Conservation (phyloP, 2,113 vertebrate genomes). For the Pristiophorus japonicus region DNA sequence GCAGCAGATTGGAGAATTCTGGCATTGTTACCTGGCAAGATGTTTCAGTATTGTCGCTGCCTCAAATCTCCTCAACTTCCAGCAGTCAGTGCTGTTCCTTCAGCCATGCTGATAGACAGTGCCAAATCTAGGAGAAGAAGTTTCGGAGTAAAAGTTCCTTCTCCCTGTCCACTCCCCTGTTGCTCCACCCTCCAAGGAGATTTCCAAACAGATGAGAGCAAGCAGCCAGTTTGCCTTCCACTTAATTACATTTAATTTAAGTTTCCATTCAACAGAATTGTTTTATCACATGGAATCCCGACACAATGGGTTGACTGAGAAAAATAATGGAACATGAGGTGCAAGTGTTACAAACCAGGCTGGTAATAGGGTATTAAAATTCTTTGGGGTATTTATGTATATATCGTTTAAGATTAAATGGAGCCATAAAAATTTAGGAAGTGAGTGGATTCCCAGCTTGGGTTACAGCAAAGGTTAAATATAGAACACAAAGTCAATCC, state of each 20-base stretch:
- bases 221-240: not conserved
- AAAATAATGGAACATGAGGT: not conserved
- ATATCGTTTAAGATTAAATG: not conserved
- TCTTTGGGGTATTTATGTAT: not conserved
- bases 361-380: not conserved
- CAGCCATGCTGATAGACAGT: not conserved
- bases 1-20: no score
- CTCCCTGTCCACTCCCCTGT: not conserved
- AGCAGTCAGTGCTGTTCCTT: not conserved
- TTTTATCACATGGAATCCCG: not conserved
- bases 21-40: no score
- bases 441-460: not conserved
- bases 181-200: not conserved
- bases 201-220: constrained; percentile 1
- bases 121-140: not conserved
- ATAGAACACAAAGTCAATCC: not conserved
- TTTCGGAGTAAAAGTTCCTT: not conserved
- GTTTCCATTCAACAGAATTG: not conserved
- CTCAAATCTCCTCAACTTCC: no score
- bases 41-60: no score
- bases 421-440: not conserved
- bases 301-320: not conserved
- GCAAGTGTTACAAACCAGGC: not conserved
- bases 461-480: no score
- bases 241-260: not conserved